phyloP scores from a whole-genome alignment of 2,888 invertebrate genomes.

The Mycogona germanica region DNA sequence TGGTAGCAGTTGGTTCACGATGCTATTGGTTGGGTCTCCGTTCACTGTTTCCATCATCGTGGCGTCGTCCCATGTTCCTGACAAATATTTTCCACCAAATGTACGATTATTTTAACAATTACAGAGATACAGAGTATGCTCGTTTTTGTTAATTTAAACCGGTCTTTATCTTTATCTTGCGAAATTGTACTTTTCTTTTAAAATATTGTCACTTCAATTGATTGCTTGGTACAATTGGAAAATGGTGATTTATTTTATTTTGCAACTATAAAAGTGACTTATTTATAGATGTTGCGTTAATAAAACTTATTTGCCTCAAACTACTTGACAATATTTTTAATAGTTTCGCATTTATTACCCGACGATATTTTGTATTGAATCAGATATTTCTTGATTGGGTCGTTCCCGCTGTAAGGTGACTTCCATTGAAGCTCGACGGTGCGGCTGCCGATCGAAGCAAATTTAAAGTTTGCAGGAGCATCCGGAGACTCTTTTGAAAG shows the following conservation, averaged over 20 bases:
- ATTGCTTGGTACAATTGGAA: too few species aligned
- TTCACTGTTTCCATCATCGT: conserved; percentile 13
- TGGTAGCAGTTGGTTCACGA: conserved; percentile 53
- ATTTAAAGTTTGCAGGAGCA: conserved; percentile 26
- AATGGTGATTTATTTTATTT: too few species aligned
- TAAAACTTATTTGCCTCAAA: not conserved
- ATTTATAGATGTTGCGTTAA: not conserved
- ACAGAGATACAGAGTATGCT: not conserved
- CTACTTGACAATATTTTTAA: not conserved
- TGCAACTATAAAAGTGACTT: too few species aligned
- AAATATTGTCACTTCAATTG: too few species aligned
- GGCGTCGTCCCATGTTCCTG: conserved; percentile 13
- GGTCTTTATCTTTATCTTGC: not conserved
- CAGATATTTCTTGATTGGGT: conserved; percentile 28
- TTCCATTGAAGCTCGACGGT: conserved; percentile 29
- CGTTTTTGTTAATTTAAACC: not conserved
- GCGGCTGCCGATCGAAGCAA: conserved; percentile 27
- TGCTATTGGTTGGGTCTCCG: conserved; percentile 17
- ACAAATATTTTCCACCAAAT: not conserved
- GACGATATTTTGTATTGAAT: conserved; percentile 28
- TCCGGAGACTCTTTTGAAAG: conserved; percentile 31
- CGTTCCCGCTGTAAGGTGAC: conserved; percentile 32
- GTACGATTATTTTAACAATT: not conserved
- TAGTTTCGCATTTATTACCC: conserved; percentile 28
- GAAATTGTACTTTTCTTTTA: not conserved